Base-by-base conservation (phyloP, 1,140 invertebrate genomes). In the Drosophila tani region DNA sequence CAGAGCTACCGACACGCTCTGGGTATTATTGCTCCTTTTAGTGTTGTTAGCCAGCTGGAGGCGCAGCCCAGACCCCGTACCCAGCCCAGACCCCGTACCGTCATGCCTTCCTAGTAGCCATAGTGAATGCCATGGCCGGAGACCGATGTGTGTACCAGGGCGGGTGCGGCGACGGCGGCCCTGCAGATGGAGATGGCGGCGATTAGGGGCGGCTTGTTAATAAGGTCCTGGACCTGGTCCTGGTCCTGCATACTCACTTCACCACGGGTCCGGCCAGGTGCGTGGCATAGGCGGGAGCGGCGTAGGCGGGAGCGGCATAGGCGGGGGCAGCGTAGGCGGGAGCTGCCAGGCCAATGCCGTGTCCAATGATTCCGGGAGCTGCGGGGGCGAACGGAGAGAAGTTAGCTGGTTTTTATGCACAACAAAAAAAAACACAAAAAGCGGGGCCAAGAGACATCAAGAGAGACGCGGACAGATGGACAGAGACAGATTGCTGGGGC, bases 51-150 rank as follows among this genome's bases (percentile, higher is more conserved):
- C 45, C 55, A 46, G 38, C 38, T 40, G 38, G 38, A 40, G 38
- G 38, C 38, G 38, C 35, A 14, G 51, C 32, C 14, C 32, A n/a
- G 17, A 1, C 24, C 49, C 9, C n/a, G 9, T 7, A 19, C 49
- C 50, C 0, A 17, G 5, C 17, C 51, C 50, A 1, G 19, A 9
- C 51, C 51, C 50, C 19, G 12, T 35, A 35, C 19, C 19, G 14
- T 56, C 19, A 21, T 38, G 51, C 32, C 51, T 5, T 38, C 40
- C 84, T 94, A 94, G 85, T 93, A 94, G 58, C 93, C 78, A 74
- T 94, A 94, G 63, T 93, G 93, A 58, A 93, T 84, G 53, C 93
- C 93, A 53, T 93, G 85, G 46, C 93, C 93, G 19, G 81, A 91
- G 70, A 94, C 94, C 32, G 91, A 83, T 65, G 93, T 87, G 76